Base-by-base conservation (phyloP, 1,140 invertebrate genomes). In the Brachionus plicatilis region DNA sequence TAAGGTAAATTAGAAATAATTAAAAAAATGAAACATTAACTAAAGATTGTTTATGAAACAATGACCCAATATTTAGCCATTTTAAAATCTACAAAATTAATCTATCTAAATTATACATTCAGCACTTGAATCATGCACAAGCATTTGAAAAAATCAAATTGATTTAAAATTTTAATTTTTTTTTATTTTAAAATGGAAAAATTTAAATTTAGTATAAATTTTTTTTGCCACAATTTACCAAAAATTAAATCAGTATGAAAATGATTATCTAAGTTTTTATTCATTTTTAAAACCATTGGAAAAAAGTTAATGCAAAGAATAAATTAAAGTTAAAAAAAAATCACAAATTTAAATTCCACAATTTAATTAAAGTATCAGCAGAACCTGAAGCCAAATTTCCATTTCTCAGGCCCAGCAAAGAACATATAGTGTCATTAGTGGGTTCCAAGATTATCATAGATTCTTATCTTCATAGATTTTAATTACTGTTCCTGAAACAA, bases 311-410 rank as follows among this genome's bases (percentile, higher is more conserved):
- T 56, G 14, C 14, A 12, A 47, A 47, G 45, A 47, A 47, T 47
- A 47, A 47, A 47, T 47, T 47, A 14, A 47, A 47, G 2, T 47
- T 47, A 6, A 47, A n/a, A 37, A n/a, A 50, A 56, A 56, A 56
- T 68, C 65, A 72, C 14, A 72, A 72, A 41, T 72, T 72, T 17
- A 72, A 41, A 72, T 72, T 72, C 68, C 68, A 72, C 8, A 72
- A n/a, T 72, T 72, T 72, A 41, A 72, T 72, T 7, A 41, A 9
- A 14, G 68, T 17, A 72, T 72, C 68, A 72, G 68, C 27, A 11
- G 68, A 72, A 2, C 68, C 68, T 8, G 68, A 72, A 20, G 68
- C 68, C 11, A 72, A 20, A 37, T 37, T 72, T 37, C 68, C 68
- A 17, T 72, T 72, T 41, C 29, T 37, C 29, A 72, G 29, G 41